Conservation (phyloP, 2,797 vertebrate genomes). For the Lepilemur ruficaudatus region DNA sequence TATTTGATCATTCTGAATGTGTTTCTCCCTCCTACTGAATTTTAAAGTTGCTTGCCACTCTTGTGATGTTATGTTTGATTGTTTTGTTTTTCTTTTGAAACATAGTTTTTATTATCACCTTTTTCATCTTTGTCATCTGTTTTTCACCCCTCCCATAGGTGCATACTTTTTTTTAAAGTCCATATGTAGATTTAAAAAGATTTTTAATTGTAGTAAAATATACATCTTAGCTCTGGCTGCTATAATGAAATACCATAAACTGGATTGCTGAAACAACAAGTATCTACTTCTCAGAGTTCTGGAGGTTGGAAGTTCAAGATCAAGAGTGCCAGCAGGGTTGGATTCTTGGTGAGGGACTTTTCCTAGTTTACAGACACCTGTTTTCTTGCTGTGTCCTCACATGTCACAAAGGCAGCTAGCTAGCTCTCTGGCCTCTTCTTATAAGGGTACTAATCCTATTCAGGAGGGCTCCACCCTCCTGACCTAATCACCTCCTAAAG, state of each 20-base stretch:
- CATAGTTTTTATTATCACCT: neutral
- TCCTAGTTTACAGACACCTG: too few species aligned
- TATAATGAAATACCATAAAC: neutral
- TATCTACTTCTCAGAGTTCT: neutral
- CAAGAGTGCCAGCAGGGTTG: neutral
- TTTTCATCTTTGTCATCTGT: neutral
- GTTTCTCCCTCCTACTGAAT: neutral
- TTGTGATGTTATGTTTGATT: neutral
- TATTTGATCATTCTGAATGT: neutral
- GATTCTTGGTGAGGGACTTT: neutral
- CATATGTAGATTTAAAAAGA: neutral
- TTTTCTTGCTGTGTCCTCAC: neutral
- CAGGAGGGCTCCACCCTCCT: neutral
- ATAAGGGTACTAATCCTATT: neutral
- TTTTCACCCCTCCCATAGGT: neutral
- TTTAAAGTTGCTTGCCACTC: neutral
- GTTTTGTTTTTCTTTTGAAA: neutral
- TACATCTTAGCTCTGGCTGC: neutral
- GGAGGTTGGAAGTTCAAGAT: neutral
- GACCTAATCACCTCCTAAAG: neutral
- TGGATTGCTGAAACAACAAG: neutral
- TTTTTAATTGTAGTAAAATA: neutral
- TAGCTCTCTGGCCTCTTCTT: neutral
- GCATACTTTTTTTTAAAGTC: neutral
- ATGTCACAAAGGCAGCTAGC: neutral